Conservation (phyloP, 2,797 vertebrate species). For the Centropyge bicolor region DNA sequence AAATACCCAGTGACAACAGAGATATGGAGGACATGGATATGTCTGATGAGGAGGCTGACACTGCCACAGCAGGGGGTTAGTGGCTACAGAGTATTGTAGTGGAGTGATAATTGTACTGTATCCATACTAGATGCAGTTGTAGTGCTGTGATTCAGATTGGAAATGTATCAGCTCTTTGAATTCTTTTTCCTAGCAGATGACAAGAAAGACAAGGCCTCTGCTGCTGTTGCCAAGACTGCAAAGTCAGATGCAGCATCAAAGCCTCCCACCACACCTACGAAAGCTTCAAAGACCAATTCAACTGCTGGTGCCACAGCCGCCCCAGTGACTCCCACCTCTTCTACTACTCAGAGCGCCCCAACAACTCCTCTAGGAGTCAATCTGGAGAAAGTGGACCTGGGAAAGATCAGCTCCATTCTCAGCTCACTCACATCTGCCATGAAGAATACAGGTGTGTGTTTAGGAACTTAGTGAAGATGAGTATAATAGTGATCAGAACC, state of each 20-base stretch:
- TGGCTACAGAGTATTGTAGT: conserved; percentile 20
- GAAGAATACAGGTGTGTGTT: conserved; percentile 95
- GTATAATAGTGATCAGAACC: background rate
- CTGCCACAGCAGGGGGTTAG: conserved; percentile 78
- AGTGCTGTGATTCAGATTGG: conserved; percentile 16
- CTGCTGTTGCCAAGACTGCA: conserved; percentile 71
- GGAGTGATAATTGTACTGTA: background rate
- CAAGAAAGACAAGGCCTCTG: conserved; percentile 85
- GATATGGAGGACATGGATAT: conserved; percentile 96
- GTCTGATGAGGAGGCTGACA: conserved; percentile 90
- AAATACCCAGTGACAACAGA: conserved; percentile 84
- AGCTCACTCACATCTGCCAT: conserved; percentile 96
- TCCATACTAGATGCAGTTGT: conserved; percentile 4
- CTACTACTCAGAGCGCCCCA: conserved; percentile 44
- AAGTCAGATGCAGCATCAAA: conserved; percentile 63
- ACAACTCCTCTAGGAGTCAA: conserved; percentile 85
- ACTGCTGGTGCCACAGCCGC: conserved; percentile 49
- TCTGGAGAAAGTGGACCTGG: conserved; percentile 96
- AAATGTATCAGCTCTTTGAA: conserved; percentile 9
- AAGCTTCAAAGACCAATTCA: conserved; percentile 62
- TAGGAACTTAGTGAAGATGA: background rate
- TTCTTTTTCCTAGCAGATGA: conserved; percentile 84
- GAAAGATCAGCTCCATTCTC: conserved; percentile 98
- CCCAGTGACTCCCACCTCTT: conserved; percentile 61
- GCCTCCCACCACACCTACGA: conserved; percentile 68